Evolutionary conservation across 2,888 invertebrate genomes (phyloP), one percentile per base, ranked within the genome.

Genomic region (Gortyna flavago): DNA sequence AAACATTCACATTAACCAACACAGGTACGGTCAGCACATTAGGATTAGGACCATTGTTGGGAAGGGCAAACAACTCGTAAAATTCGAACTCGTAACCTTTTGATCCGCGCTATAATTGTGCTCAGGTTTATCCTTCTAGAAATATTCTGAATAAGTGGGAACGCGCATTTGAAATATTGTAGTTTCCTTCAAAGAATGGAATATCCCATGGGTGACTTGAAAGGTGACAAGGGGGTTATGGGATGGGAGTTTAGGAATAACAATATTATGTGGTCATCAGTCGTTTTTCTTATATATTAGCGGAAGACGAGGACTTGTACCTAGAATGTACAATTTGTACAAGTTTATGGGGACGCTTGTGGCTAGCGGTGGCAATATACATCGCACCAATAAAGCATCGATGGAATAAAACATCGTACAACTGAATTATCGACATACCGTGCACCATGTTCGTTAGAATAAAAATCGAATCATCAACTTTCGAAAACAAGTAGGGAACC

Each of bases 101-200:
- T 88, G 80, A 89, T 86, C 83, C 64, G 35, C 16, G 32, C 83
- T 72, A n/a, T n/a, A n/a, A 81, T 89, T 86, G 88, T 81, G 68
- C 64, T 66, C 72, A 7, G 66, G 57, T 76, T 75, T 69, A 76
- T 67, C 54, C 75, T 71, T 69, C 9, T 32, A 67, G 73, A 65
- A 75, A 73, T 69, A n/a, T 62, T 57, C 59, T 65, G 59, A 67
- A 76, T 76, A 68, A 72, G 61, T 75, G 32, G 62, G 51, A 68
- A 48, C 38, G 38, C 61, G 54, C 25, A 68, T 77, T 71, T 74
- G 41, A 74, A 82, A n/a, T n/a, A 82, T 82, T 82, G 72, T 78
- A 65, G 57, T 79, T 71, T 57, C 11, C 18, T 57, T 51, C 66
- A 69, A 72, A 72, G 38, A 75, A 61, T 72, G 6, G 16, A 25